phyloP scores from a whole-genome alignment of 92 coral and sea anemone genomes.

The Bergia sp. region DNA sequence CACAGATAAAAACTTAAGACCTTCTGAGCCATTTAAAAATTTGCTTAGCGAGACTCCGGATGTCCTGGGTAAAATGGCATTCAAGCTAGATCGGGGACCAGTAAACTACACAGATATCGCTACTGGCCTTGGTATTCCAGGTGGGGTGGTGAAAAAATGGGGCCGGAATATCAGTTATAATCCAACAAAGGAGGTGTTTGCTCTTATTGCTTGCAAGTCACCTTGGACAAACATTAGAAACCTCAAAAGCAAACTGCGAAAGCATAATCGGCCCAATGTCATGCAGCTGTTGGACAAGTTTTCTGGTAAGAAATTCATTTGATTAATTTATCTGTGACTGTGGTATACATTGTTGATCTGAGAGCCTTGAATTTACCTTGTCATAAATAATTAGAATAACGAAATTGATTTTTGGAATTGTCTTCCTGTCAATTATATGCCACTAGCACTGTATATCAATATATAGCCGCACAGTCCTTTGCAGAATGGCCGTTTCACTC shows the following conservation, averaged over 20 bases:
- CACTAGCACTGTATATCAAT: too few species aligned
- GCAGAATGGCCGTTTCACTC: too few species aligned
- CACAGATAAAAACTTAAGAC: neutral
- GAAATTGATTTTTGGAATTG: too few species aligned
- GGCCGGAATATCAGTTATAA: constrained; percentile 24
- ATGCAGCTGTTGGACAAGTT: constrained; percentile 8
- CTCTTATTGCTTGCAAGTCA: neutral
- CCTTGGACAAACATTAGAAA: constrained; percentile 3
- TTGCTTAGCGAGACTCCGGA: constrained; percentile 9
- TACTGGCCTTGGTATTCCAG: constrained; percentile 8
- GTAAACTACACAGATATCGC: constrained; percentile 16
- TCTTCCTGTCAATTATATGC: too few species aligned
- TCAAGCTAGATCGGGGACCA: constrained; percentile 18
- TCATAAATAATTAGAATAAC: too few species aligned
- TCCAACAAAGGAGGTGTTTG: constrained; percentile 12
- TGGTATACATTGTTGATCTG: neutral
- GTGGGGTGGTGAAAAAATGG: constrained; percentile 9
- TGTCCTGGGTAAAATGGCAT: constrained; percentile 33
- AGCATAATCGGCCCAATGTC: neutral
- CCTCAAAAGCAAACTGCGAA: constrained; percentile 18
- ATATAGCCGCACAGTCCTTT: too few species aligned
- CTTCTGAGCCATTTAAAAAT: neutral
- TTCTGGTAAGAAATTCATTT: constrained; percentile 8
- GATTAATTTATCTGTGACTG: neutral
- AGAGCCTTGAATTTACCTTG: too few species aligned